Evolutionary conservation across 2,113 vertebrate species (phyloP).

Genomic region (Andinoacara biseriatus): DNA sequence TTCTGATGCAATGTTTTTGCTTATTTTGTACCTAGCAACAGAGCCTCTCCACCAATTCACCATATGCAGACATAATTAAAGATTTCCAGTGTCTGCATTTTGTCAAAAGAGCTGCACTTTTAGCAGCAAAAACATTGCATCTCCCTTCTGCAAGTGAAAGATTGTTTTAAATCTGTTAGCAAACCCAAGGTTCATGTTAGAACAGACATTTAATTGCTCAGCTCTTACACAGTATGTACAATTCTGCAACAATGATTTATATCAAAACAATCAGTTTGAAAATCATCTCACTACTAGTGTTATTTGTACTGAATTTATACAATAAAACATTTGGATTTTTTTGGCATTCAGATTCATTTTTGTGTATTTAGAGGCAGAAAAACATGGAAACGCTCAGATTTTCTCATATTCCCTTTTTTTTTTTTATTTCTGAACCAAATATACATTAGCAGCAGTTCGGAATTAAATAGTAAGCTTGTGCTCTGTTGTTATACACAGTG

Average conservation of each 20-base stretch:
- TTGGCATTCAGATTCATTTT: conserved; percentile 76
- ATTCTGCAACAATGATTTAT: conserved; percentile 66
- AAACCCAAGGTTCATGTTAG: conserved; percentile 35
- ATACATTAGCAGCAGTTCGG: conserved; percentile 73
- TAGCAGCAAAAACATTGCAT: conserved; percentile 44
- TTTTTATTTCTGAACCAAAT: conserved; percentile 59
- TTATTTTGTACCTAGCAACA: conserved; percentile 34
- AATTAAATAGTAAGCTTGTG: conserved; percentile 63
- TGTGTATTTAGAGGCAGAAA: conserved; percentile 58
- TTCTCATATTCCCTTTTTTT: conserved; percentile 74
- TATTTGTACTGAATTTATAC: conserved; percentile 71
- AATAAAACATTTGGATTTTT: conserved; percentile 67
- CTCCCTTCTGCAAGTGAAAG: conserved; percentile 40
- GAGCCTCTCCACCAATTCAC: conserved; percentile 24
- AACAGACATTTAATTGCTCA: conserved; percentile 36
- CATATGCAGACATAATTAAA: conserved; percentile 28
- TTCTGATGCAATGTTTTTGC: conserved; percentile 33
- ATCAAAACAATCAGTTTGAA: conserved; percentile 75
- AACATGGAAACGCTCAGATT: conserved; percentile 53
- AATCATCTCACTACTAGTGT: conserved; percentile 63
- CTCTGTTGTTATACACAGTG: conserved; percentile 50
- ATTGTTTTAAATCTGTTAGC: conserved; percentile 48
- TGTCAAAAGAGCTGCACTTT: conserved; percentile 20
- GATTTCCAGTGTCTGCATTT: conserved; percentile 8
- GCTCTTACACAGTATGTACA: conserved; percentile 68